Base-by-base conservation (phyloP, 2,888 invertebrate species). In the Acanthosoma haemorrhoidale region DNA sequence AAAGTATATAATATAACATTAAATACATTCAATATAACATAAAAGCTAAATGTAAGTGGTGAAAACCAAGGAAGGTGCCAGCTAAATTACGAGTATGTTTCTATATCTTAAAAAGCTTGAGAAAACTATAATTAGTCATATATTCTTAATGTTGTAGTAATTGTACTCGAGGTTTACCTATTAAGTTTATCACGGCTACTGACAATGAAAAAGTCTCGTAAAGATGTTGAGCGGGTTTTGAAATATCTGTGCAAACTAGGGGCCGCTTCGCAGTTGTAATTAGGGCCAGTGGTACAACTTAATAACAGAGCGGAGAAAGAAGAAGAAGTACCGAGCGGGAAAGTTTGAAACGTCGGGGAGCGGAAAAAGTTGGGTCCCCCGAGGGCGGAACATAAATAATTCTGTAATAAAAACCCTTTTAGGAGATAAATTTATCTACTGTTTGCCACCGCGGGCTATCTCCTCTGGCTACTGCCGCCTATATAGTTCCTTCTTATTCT, bases 321-420 rank as follows among this genome's bases (percentile, higher is more conserved):
- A 36, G 61, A 36, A 11, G 60, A n/a, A n/a, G n/a, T n/a, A n/a
- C n/a, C 3, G 4, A 34, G n/a, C n/a, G 18, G n/a, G 34, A 38
- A 38, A 61, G 61, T 61, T 61, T 36, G 61, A 61, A 59, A 61
- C 61, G 32, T 21, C 18, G 31, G n/a, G n/a, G n/a, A n/a, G n/a
- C n/a, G n/a, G 59, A 31, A 32, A 21, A 64, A 64, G 41, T 64
- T 39, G 38, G 16, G 25, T 29, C 64, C 64, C 41, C 38, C 25
- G 25, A 15, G 18, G n/a, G 41, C 64, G 16, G 16, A 64, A 64
- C 64, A 64, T 64, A 64, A 64, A 64, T 64, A 64, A 64, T 64
- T 64, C 64, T 29, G 39, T 64, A 64, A 64, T 64, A 64, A 64
- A 64, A 64, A 64, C 64, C 64, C 64, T 64, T 64, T 64, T 64